Evolutionary conservation across 2,888 invertebrate genomes (phyloP), one percentile per base, ranked within the genome.

Genomic region (Stratiomys singularior): DNA sequence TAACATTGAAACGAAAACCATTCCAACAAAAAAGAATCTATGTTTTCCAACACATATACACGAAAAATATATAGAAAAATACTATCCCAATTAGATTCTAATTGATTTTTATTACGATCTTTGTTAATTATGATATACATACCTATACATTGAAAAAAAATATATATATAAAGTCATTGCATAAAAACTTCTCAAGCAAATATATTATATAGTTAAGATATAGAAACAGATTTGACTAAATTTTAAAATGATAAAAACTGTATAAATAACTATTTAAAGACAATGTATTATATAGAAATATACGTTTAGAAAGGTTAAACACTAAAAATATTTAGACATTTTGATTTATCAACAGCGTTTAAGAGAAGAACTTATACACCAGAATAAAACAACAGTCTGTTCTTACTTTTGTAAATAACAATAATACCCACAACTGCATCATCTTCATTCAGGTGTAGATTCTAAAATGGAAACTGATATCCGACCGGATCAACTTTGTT

Each of bases 211-310:
- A 76, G 37, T 30, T 44, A 60, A 76, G 60, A 63, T 60, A 18
- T 60, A 72, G 25, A 76, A 60, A 58, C 44, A 23, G 18, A 60
- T 76, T 76, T 18, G 27, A 37, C 15, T 56, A 74, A 58, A 71
- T 71, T 21, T 47, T 74, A 76, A 60, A 37, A 13, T 63, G 63
- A 63, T 23, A 60, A 37, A 76, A 71, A 71, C 9, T 76, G 76
- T 76, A 76, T 76, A 76, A 76, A 63, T 58, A 74, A 58, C 56
- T 37, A 37, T 37, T 37, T 37, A 37, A 37, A 37, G n/a, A 37
- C 25, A 37, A 60, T 76, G 76, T 60, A 60, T 25, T 76, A 76
- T 63, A 76, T 76, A 60, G 52, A 44, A n/a, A 76, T 60, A 76
- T 76, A 76, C 56, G 60, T 58, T 56, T 76, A 76, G 37, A 37